Conservation (phyloP, 2,888 invertebrate genomes). For the Schrankia costaestrigalis region DNA sequence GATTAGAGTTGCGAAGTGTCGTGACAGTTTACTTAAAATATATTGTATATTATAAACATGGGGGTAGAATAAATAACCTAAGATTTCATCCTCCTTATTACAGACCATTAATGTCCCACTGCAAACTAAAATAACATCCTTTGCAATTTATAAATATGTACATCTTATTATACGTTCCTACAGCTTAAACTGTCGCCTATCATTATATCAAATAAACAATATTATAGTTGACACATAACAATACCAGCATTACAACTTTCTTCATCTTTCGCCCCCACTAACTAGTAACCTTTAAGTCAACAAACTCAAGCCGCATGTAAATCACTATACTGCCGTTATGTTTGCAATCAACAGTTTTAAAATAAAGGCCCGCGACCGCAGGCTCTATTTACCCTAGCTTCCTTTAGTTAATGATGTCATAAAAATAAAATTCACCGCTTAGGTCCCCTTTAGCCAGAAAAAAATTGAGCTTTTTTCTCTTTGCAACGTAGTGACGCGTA, state of each 20-base stretch:
- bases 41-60: slow-evolving; percentile 4
- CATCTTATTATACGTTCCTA: no score
- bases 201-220: no score
- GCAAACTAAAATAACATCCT: no score
- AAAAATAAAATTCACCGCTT: slow-evolving; percentile 68
- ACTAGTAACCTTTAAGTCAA: slow-evolving; percentile 29
- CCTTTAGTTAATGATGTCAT: slow-evolving; percentile 74
- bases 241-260: slow-evolving; percentile 6
- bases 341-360: slow-evolving; percentile 63
- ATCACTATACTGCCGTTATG: slow-evolving; percentile 32
- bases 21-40: slow-evolving; percentile 10
- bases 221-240: no score
- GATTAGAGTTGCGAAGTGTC: slow-evolving; percentile 20
- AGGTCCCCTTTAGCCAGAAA: slow-evolving; percentile 53
- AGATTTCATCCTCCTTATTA: no score
- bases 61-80: no score
- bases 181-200: no score
- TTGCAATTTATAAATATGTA: no score
- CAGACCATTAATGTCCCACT: no score
- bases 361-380: slow-evolving; percentile 56
- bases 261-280: slow-evolving; percentile 17
- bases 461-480: slow-evolving; percentile 50
- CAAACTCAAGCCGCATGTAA: slow-evolving; percentile 32
- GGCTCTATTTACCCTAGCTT: slow-evolving; percentile 62
- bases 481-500: slow-evolving; percentile 54